Conservation (phyloP, 2,113 vertebrate genomes). For the Irena cyanogastra region DNA sequence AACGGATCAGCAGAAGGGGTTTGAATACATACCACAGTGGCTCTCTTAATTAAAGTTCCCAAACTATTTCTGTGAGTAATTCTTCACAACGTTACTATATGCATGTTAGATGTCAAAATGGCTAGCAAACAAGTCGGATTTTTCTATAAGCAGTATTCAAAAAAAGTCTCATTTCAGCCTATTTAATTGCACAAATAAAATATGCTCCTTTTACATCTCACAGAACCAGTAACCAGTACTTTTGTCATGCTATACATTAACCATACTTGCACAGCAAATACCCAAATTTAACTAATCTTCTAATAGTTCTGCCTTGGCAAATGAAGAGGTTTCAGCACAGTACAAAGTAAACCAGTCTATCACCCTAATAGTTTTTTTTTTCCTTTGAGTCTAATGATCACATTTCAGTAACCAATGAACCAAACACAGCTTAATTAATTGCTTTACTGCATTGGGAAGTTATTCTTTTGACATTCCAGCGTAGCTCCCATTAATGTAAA, state of each 20-base stretch:
- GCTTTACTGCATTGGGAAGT: not conserved
- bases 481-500: not conserved
- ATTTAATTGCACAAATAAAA: not conserved
- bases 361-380: not conserved
- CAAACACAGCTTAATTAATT: constrained; percentile 25
- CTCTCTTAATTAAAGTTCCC: not conserved
- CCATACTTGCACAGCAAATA: not conserved
- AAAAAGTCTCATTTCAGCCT: not conserved
- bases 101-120: not conserved
- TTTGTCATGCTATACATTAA: not conserved
- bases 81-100: not conserved
- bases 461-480: not conserved
- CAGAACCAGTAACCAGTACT: not conserved
- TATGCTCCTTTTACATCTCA: not conserved
- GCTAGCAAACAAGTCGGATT: not conserved
- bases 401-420: not conserved
- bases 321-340: not conserved
- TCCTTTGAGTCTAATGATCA: not conserved
- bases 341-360: not conserved
- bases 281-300: not conserved
- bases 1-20: not conserved
- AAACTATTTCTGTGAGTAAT: not conserved
- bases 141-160: not conserved
- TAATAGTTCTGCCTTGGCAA: not conserved
- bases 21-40: not conserved